A percentile compares a stretch with the other conserved stretches of the same genome.
Evolutionary conservation across 2,797 vertebrate species (phyloP).

Genomic region (Caiman crocodilus): DNA sequence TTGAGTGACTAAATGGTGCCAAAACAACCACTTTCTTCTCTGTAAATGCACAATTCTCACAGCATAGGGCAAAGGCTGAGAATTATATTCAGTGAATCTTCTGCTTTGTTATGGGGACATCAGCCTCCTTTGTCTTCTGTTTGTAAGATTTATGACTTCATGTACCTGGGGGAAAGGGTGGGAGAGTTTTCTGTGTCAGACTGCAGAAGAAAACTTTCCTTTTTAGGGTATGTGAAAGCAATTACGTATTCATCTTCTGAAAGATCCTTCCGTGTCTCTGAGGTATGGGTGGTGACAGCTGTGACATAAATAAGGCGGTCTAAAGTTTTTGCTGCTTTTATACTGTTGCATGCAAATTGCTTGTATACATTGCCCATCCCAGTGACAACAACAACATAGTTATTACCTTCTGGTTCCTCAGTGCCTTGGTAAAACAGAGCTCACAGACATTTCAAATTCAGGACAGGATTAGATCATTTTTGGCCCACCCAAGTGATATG

Average conservation of each 20-base stretch:
- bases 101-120: constrained; percentile 27
- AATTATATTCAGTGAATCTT: constrained; percentile 1
- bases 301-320: neutral
- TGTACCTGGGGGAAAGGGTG: constrained; percentile 59
- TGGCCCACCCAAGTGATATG: neutral
- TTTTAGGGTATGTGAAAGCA: constrained; percentile 26
- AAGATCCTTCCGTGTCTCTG: constrained; percentile 43
- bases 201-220: constrained; percentile 13
- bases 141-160: constrained; percentile 57
- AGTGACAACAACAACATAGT: neutral
- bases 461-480: neutral
- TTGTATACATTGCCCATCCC: neutral
- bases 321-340: neutral
- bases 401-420: neutral
- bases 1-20: neutral
- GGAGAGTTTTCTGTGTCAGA: neutral
- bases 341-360: neutral
- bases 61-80: neutral
- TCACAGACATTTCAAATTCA: fast-evolving
- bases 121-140: neutral
- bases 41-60: neutral
- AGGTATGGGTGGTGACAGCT: constrained; percentile 37
- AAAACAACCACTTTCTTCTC: neutral
- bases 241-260: constrained; percentile 52
- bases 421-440: neutral